Evolutionary conservation across 1,140 invertebrate species (phyloP).

Genomic region (Ceratoteleas bidentatus): DNA sequence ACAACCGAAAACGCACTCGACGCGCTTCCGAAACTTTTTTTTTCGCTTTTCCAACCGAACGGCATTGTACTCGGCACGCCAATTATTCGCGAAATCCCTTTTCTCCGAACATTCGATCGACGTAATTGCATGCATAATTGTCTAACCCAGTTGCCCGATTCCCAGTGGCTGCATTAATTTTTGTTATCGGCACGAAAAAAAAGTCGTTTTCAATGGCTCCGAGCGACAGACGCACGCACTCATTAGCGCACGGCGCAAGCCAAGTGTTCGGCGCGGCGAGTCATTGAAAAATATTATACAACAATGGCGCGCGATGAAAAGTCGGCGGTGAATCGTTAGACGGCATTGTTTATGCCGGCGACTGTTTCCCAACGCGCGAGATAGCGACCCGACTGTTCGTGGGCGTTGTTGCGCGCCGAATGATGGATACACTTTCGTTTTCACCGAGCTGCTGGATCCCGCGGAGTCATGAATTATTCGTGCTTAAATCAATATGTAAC

Average conservation of each 20-base stretch:
- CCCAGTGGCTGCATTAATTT: not conserved
- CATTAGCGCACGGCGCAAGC: constrained; percentile 37
- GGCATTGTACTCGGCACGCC: too few species aligned
- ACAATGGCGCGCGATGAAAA: constrained; percentile 53
- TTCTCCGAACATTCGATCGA: not conserved
- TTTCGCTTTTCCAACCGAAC: too few species aligned
- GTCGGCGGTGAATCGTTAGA: constrained; percentile 25
- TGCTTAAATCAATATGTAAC: too few species aligned
- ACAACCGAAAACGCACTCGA: too few species aligned
- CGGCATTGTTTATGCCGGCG: constrained; percentile 32
- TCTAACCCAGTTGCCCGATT: constrained; percentile 8
- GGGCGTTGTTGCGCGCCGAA: constrained; percentile 24
- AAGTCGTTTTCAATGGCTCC: constrained; percentile 11
- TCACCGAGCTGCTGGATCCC: constrained; percentile 6
- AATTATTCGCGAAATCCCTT: too few species aligned
- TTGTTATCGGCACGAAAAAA: constrained; percentile 4
- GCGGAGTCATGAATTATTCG: constrained; percentile 2
- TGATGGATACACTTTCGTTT: constrained; percentile 27
- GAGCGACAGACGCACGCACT: constrained; percentile 22
- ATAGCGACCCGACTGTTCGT: constrained; percentile 3
- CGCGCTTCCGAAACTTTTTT: too few species aligned
- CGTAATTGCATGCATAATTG: not conserved
- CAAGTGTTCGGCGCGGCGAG: constrained; percentile 25
- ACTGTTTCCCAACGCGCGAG: constrained; percentile 28
- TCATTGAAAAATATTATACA: constrained; percentile 48